Base-by-base conservation (phyloP, 2,888 invertebrate genomes). In the Nemotelus pantherinus region DNA sequence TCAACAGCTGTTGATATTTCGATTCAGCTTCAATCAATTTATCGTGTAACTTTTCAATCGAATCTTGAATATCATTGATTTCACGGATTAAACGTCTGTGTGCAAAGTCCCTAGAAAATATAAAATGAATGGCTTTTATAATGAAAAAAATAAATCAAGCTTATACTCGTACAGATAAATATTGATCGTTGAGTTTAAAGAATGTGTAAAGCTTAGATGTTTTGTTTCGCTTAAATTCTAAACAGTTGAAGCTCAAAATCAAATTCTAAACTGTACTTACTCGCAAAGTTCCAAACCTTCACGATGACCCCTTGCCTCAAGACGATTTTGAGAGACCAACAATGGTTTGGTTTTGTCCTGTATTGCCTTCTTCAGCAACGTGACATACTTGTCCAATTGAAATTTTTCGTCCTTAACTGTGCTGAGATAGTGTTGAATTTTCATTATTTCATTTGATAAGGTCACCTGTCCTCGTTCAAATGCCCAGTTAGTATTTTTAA, bases 311-410 rank as follows among this genome's bases (percentile, higher is more conserved):
- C 98, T 89, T 43, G 96, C 95, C 87, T 97, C 96, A 79, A 97
- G 90, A 79, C 97, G 90, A 0, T 96, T 96, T 85, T 97, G 96
- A 1, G 95, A 95, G 60, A 95, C 94, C 87, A 92, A 93, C 87
- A 94, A 89, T 1, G 94, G 93, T 86, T 92, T 91, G 82, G 92
- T 90, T 87, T 98, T 97, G 88, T 97, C 97, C 82, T 94, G 91
- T 82, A 97, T 95, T 1, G 95, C 93, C 88, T 96, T 97, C 85
- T 95, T 94, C 83, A 97, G 87, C 80, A 97, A 87, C 85, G 95
- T 95, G 84, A 97, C 92, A 83, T 95, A 94, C 88, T 96, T 97
- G 88, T 97, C 96, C 83, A 96, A 90, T 85, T 97, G 96, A 85
- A 96, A 97, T 83, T 97, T 92, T 89, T 98, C 97, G 88, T 97